Percentiles rank a stretch among this genome's conserved stretches.
Evolutionary conservation across 2,888 invertebrate species (phyloP).

Genomic region (Tetrapedia diversipes): DNA sequence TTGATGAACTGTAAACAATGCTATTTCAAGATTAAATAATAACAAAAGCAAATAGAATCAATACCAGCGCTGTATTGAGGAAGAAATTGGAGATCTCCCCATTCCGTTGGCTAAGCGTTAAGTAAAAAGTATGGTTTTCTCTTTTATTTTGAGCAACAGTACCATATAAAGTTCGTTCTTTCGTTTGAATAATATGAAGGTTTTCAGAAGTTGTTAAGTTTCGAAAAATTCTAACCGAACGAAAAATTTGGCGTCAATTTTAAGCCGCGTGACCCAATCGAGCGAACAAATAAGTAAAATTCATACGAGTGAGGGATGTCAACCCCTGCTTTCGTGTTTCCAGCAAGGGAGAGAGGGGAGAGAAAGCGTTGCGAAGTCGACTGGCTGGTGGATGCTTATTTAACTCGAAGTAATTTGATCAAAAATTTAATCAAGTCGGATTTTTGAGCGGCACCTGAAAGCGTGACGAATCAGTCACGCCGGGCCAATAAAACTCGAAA

Average conservation of each 20-base stretch:
- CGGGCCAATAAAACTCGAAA: conserved; percentile 79
- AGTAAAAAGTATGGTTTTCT: too few species aligned
- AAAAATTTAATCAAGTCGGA: conserved; percentile 83
- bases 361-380: conserved; percentile 32
- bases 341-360: conserved; percentile 22
- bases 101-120: too few species aligned
- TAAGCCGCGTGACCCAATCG: conserved; percentile 59
- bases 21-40: too few species aligned
- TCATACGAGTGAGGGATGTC: conserved; percentile 54
- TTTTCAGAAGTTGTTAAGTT: neutral
- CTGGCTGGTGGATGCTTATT: conserved; percentile 78
- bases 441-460: conserved; percentile 79
- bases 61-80: too few species aligned
- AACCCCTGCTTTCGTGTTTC: conserved; percentile 27
- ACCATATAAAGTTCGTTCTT: too few species aligned
- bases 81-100: too few species aligned
- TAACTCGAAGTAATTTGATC: conserved; percentile 82
- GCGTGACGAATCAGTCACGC: conserved; percentile 80
- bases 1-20: too few species aligned
- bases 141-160: too few species aligned
- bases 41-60: too few species aligned
- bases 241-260: conserved; percentile 49
- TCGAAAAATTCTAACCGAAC: neutral
- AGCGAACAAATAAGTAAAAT: conserved; percentile 74
- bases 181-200: too few species aligned